Evolutionary conservation across 53 echinoderm and acorn worm species (phyloP), one percentile per base, ranked within the genome.

Genomic region (Hippasteria phrygiana): DNA sequence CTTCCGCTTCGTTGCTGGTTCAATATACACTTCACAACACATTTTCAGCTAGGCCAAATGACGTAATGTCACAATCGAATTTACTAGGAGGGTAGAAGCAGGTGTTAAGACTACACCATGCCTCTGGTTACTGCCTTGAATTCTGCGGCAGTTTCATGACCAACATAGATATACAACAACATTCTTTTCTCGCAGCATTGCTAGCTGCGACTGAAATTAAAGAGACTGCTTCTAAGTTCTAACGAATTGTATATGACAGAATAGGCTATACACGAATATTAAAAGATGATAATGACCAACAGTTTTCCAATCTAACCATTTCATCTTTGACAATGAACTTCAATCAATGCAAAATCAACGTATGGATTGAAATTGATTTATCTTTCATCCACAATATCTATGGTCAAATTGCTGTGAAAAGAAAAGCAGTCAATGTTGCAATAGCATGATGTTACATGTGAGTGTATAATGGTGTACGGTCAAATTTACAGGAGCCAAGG

Each of bases 1-100:
- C 66, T 83, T 83, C 83, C 83, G 83, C 83, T 83, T 67, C 46
- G 40, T 39, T 81, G 65, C 67, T 67, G 35, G 66, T 69, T 66
- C 83, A 67, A 46, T 67, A 67, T 46, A 65, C 66, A 83, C 83
- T 43, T 32, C 62, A 45, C 69, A 67, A 83, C 83, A 83, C 83
- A 83, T 83, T 83, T 38, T 46, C 67, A 65, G 83, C 46, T 29
- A 43, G 83, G 83, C 67, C 83, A 67, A 47, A 67, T 83, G 83
- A 83, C 67, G 83, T 83, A 83, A 83, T 67, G 83, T 67, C 66
- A 67, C 83, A 83, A 83, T 83, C 83, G 67, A 83, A 83, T 83
- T 83, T 83, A 47, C 83, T 45, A 31, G 32, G 40, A 67, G 69
- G 67, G 29, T 67, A 32, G 83, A 67, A 67, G 67, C 83, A 83